Evolutionary conservation across 2,888 invertebrate genomes (phyloP).

Genomic region (Acholoe squamosa): DNA sequence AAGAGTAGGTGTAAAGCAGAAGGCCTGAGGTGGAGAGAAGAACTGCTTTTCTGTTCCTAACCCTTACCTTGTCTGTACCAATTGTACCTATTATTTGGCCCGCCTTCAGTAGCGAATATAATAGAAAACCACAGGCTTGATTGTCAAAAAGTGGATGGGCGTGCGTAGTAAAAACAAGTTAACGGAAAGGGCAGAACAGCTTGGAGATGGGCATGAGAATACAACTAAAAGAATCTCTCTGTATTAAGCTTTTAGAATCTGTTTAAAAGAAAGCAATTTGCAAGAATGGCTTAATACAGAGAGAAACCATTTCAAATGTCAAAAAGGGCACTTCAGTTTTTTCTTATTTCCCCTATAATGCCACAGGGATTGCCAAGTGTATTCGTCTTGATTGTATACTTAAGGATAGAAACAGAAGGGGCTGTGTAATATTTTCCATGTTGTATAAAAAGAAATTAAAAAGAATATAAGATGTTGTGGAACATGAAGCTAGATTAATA

Average conservation of each 20-base stretch:
- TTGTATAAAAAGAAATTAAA: too few relatives aligned
- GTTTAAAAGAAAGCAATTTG: not conserved
- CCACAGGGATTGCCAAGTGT: too few relatives aligned
- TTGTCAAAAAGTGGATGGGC: constrained; percentile 53
- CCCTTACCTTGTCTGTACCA: constrained; percentile 65
- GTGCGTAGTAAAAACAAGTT: not conserved
- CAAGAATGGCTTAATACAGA: too few relatives aligned
- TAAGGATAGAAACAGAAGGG: too few relatives aligned
- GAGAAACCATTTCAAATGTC: too few relatives aligned
- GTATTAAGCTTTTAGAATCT: constrained; percentile 28
- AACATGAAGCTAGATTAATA: too few relatives aligned
- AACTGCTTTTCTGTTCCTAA: constrained; percentile 43
- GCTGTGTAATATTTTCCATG: too few relatives aligned
- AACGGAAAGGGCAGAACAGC: constrained; percentile 11
- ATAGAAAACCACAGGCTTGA: constrained; percentile 58
- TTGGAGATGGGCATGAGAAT: not conserved
- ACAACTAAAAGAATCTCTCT: constrained; percentile 20
- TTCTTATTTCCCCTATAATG: too few relatives aligned
- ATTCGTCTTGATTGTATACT: too few relatives aligned
- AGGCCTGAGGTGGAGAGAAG: constrained; percentile 57
- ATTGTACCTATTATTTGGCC: constrained; percentile 61
- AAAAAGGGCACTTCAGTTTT: too few relatives aligned
- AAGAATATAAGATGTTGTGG: too few relatives aligned
- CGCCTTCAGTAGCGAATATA: constrained; percentile 48
- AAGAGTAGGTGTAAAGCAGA: constrained; percentile 48